Evolutionary conservation across 2,888 invertebrate species (phyloP).

Genomic region (Aspidiotus destructor): DNA sequence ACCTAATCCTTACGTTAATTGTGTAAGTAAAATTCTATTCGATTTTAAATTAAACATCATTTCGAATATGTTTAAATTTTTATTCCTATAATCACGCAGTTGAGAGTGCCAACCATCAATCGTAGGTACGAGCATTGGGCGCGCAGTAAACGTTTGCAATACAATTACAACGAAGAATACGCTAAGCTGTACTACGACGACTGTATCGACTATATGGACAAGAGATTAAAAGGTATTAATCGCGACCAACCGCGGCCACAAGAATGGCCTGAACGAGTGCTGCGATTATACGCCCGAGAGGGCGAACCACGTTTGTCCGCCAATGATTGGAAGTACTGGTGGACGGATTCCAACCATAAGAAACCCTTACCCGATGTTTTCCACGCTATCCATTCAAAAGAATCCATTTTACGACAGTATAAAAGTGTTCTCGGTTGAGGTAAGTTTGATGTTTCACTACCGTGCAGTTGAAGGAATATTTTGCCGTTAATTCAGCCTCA

Average conservation of each 20-base stretch:
- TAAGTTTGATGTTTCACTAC: not conserved
- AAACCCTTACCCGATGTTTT: slow-evolving; percentile 57
- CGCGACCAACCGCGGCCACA: slow-evolving; percentile 67
- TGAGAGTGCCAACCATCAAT: slow-evolving; percentile 40
- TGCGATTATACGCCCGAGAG: slow-evolving; percentile 53
- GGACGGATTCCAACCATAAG: slow-evolving; percentile 46
- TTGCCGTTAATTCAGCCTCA: too few species aligned
- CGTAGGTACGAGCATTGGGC: slow-evolving; percentile 70
- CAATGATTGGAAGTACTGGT: slow-evolving; percentile 33
- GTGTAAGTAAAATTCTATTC: slow-evolving; percentile 27
- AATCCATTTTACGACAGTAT: slow-evolving; percentile 64
- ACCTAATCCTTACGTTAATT: slow-evolving; percentile 34
- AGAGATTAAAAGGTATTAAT: slow-evolving; percentile 55
- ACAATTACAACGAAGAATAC: slow-evolving; percentile 73
- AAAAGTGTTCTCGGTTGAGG: slow-evolving; percentile 33
- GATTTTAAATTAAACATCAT: too few species aligned
- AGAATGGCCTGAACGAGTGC: slow-evolving; percentile 75
- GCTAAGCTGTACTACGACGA: slow-evolving; percentile 77
- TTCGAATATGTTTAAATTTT: too few species aligned
- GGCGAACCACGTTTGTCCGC: slow-evolving; percentile 30
- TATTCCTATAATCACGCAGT: too few species aligned
- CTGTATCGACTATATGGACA: slow-evolving; percentile 70
- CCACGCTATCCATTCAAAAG: slow-evolving; percentile 64
- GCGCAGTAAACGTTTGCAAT: slow-evolving; percentile 71
- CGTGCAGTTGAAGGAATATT: too few species aligned